Evolutionary conservation across 2,888 invertebrate species (phyloP), one percentile per base, ranked within the genome.

Genomic region (Dugesia japonica): DNA sequence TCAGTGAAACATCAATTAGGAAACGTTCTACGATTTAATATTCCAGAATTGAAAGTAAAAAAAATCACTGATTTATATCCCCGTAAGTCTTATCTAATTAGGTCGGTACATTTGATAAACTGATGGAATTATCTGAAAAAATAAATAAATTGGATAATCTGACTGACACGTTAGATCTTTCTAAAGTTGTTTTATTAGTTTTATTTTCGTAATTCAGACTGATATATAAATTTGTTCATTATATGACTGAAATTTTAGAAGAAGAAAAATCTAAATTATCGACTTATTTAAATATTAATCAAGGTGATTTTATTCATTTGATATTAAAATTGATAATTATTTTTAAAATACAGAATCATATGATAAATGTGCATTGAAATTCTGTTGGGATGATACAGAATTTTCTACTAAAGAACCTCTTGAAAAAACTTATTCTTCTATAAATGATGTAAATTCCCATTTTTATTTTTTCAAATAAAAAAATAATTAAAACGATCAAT

Each of bases 331-430:
- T n/a, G n/a, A n/a, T n/a, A n/a, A n/a, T n/a, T n/a, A n/a, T n/a
- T n/a, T n/a, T n/a, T n/a, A n/a, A n/a, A n/a, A n/a, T n/a, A n/a
- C 4, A 56, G 56, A 56, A 56, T n/a, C 56, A 9, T 23, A 9
- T 56, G 56, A 56, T 1, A 56, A 56, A 56, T 99, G 98, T 87
- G 88, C 98, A 83, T 95, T 93, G 78, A 90, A 92, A 83, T 99
- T 98, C 88, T 92, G 93, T 87, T 99, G 98, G 98, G 98, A 98
- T 86, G 91, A 94, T 89, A 98, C 98, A 81, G 98, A 98, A 86
- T 99, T 97, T 86, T 98, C 98, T 76, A 92, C 94, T 84, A 97
- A 97, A 87, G 97, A 98, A 87, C 93, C 95, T 42, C 87, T 99
- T 82, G 90, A 93, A 83, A 31, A 31, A 13, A 31, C 7, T 31